These are phyloP conservation scores for Mizuhopecten yessoensis DNA, from an alignment of 1,140 invertebrate species.

Conservation along the genomic window DNA sequence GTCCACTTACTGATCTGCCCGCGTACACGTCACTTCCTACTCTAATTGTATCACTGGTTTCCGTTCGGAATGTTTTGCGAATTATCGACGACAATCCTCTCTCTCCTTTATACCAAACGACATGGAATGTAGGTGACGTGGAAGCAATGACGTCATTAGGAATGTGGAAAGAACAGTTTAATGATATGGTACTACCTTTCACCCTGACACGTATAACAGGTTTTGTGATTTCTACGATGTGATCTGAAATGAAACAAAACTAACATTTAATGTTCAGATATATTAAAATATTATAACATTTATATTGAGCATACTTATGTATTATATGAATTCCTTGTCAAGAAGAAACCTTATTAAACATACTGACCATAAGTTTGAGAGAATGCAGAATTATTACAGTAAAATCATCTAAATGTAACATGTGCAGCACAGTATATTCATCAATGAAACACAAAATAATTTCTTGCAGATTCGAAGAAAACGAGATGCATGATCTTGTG, in stretches of 20 bases:
- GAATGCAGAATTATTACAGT: too few species aligned
- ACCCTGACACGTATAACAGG: conserved; percentile 3
- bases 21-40: conserved; percentile 7
- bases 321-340: too few species aligned
- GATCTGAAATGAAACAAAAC: not conserved
- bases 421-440: too few species aligned
- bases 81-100: not conserved
- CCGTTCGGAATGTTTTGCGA: conserved; percentile 4
- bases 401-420: too few species aligned
- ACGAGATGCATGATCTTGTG: too few species aligned
- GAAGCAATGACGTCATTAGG: conserved; percentile 13
- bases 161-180: not conserved
- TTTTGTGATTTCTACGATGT: not conserved
- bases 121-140: conserved; percentile 15
- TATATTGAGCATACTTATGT: too few species aligned
- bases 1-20: conserved; percentile 14
- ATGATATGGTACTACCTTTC: conserved; percentile 8
- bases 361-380: too few species aligned
- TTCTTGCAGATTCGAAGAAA: too few species aligned
- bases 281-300: too few species aligned
- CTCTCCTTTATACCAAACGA: conserved; percentile 30
- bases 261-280: too few species aligned
- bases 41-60: not conserved
- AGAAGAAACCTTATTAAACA: too few species aligned
- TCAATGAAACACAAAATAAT: too few species aligned